phyloP scores from a whole-genome alignment of 2,888 invertebrate species.

The Hydrotaea cyrtoneurina region DNA sequence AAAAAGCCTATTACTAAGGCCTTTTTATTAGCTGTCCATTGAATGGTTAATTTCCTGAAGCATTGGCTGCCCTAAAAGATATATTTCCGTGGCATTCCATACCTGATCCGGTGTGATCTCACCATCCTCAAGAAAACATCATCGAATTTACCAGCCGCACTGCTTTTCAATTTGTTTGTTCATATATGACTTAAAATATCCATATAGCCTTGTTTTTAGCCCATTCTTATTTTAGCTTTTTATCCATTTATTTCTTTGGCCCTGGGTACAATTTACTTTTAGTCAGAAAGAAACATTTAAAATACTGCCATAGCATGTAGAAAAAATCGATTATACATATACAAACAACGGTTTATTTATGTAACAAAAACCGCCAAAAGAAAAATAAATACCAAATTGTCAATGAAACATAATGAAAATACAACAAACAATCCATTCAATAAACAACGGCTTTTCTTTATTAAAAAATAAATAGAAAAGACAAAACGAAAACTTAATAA shows the following conservation, averaged over 20 bases:
- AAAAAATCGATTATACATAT: conserved; percentile 28
- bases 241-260: not conserved
- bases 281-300: not conserved
- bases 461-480: conserved; percentile 26
- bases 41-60: too few species aligned
- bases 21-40: too few species aligned
- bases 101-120: too few species aligned
- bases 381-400: conserved; percentile 13
- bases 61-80: too few species aligned
- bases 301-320: conserved; percentile 69
- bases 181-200: not conserved
- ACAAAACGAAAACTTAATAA: not conserved
- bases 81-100: too few species aligned
- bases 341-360: conserved; percentile 1
- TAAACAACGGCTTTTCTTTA: conserved; percentile 56
- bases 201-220: too few species aligned
- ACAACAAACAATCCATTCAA: conserved; percentile 36
- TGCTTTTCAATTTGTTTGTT: too few species aligned
- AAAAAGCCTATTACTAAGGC: too few species aligned
- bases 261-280: not conserved
- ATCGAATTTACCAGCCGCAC: too few species aligned
- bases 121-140: too few species aligned
- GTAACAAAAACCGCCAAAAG: not conserved
- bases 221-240: not conserved
- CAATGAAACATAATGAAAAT: conserved; percentile 11